These are phyloP conservation scores for Mythimna loreyi DNA, from an alignment of 2,888 invertebrate genomes.

Conservation along the genomic window DNA sequence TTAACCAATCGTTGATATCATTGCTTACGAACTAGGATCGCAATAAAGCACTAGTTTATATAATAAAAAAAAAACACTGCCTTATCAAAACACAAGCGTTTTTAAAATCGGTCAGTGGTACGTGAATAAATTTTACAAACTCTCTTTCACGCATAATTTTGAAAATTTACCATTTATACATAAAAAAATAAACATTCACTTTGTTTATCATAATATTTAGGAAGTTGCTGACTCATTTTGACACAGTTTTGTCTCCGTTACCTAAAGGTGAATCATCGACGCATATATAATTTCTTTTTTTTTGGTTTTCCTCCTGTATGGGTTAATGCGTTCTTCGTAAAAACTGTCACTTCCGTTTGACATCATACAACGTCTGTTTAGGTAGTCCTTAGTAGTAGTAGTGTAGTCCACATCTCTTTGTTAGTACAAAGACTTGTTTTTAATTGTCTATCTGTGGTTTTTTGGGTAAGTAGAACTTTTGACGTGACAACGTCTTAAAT, in stretches of 20 bases:
- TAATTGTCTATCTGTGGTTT: conserved; percentile 29
- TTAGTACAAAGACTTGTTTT: not conserved
- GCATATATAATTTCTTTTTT: conserved; percentile 43
- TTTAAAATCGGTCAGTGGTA: conserved; percentile 16
- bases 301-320: conserved; percentile 44
- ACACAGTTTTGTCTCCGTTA: conserved; percentile 3
- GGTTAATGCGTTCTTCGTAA: conserved; percentile 51
- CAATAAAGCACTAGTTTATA: too few relatives aligned
- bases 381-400: too few relatives aligned
- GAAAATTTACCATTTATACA: not conserved
- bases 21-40: too few relatives aligned
- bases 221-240: conserved; percentile 7
- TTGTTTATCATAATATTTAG: conserved; percentile 16
- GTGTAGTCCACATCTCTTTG: too few relatives aligned
- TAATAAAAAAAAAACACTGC: not conserved
- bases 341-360: conserved; percentile 55
- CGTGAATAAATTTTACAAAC: conserved; percentile 5
- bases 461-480: conserved; percentile 43
- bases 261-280: conserved; percentile 39
- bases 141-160: not conserved
- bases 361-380: conserved; percentile 14
- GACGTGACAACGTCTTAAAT: too few relatives aligned
- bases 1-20: too few relatives aligned
- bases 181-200: conserved; percentile 4
- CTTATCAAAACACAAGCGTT: not conserved